A percentile compares a stretch with the other conserved stretches of the same genome.
Conservation (phyloP, 2,797 vertebrate species). For the Enteromius viviparus region DNA sequence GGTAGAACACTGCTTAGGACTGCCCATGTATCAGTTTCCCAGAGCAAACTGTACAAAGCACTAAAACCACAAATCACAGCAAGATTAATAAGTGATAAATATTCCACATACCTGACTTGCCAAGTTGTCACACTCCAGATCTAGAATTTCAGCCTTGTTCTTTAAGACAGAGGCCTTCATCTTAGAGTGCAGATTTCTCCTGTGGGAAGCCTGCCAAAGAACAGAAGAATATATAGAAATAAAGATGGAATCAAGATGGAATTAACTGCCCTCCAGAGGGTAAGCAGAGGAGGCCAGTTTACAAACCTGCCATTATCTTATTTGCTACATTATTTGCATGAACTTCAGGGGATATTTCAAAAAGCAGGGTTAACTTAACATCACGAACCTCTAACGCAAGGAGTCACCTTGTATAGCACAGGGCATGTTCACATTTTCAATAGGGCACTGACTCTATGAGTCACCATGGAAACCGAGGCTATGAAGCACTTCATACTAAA, state of each 20-base stretch:
- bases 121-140: conserved; percentile 65
- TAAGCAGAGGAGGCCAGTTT: not conserved
- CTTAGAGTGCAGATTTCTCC: conserved; percentile 23
- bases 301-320: not conserved
- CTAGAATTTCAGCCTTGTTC: conserved; percentile 57
- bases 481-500: not conserved
- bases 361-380: not conserved
- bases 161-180: conserved; percentile 38
- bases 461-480: not conserved
- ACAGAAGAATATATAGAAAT: not conserved
- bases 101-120: conserved; percentile 60
- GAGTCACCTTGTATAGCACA: not conserved
- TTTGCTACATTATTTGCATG: not conserved
- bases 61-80: not conserved
- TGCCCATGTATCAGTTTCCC: conserved; percentile 93
- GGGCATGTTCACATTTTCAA: not conserved
- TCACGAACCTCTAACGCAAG: not conserved
- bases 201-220: conserved; percentile 36
- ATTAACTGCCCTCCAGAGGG: not conserved
- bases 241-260: not conserved
- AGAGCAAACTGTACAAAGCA: conserved; percentile 22
- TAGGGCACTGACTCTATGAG: not conserved
- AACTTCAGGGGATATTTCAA: not conserved
- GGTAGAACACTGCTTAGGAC: conserved; percentile 79
- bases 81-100: not conserved